phyloP scores from a whole-genome alignment of 1,140 invertebrate genomes.

The Panagrolaimus sp. region DNA sequence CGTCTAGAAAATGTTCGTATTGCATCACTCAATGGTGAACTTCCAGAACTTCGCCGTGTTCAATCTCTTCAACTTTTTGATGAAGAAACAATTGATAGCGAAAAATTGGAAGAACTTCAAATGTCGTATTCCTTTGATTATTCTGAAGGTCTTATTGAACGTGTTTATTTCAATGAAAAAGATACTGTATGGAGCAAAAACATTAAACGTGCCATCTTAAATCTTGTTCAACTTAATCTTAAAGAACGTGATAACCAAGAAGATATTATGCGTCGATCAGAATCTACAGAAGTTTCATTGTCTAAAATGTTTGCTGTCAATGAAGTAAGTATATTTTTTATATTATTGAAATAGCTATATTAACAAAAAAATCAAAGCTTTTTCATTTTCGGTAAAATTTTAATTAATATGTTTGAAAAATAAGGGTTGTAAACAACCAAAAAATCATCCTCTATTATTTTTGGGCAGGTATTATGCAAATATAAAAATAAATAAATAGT shows the following conservation, averaged over 20 bases:
- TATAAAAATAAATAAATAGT: too few species aligned
- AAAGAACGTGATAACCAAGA: conserved; percentile 9
- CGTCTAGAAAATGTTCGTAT: background rate
- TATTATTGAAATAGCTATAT: too few species aligned
- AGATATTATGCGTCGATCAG: conserved; percentile 9
- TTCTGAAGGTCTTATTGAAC: conserved; percentile 25
- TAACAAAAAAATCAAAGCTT: too few species aligned
- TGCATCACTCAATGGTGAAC: conserved; percentile 2
- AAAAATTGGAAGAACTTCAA: conserved; percentile 15
- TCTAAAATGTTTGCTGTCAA: background rate
- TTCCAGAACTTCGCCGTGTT: background rate
- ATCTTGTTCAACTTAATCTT: conserved; percentile 56
- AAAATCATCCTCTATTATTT: too few species aligned
- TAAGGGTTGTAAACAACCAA: too few species aligned
- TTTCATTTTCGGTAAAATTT: background rate
- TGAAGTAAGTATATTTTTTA: too few species aligned
- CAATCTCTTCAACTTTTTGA: background rate
- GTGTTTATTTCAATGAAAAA: conserved; percentile 24
- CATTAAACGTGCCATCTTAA: conserved; percentile 55
- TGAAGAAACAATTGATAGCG: conserved; percentile 7
- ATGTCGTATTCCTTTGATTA: conserved; percentile 10
- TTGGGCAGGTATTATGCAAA: too few species aligned
- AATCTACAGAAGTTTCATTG: background rate
- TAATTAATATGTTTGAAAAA: background rate
- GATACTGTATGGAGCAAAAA: conserved; percentile 58